These are phyloP conservation scores for Perdita meconis DNA, from an alignment of 2,888 invertebrate species.

Conservation along the genomic window DNA sequence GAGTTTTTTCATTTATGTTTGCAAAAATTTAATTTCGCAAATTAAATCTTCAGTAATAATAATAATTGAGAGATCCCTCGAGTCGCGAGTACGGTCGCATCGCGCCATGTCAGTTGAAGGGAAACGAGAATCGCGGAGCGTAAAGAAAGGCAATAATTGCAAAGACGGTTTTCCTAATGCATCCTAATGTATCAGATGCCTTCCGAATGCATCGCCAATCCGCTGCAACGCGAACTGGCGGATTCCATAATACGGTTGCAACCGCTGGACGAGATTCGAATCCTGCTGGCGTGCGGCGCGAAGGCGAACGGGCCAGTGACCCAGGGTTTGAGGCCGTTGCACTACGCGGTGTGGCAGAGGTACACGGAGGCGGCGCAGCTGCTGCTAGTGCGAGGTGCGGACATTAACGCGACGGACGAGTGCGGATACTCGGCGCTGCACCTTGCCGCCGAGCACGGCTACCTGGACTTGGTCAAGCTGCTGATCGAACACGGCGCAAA, in stretches of 20 bases:
- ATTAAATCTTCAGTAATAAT: too few species aligned
- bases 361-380: conserved; percentile 92
- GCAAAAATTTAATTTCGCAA: too few species aligned
- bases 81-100: too few species aligned
- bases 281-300: conserved; percentile 94
- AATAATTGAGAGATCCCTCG: too few species aligned
- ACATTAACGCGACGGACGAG: conserved; percentile 93
- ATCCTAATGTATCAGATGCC: conserved; percentile 86
- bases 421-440: conserved; percentile 96
- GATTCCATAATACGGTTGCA: conserved; percentile 96
- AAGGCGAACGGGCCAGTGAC: conserved; percentile 93
- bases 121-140: neutral
- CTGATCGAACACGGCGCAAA: conserved; percentile 91
- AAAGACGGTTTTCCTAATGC: neutral
- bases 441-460: conserved; percentile 95
- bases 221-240: conserved; percentile 93
- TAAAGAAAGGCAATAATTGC: neutral
- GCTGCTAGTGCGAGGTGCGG: conserved; percentile 92
- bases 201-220: conserved; percentile 90
- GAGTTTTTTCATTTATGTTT: too few species aligned
- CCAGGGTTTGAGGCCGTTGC: conserved; percentile 94
- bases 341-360: conserved; percentile 96
- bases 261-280: conserved; percentile 93
- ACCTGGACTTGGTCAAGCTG: conserved; percentile 88
- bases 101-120: too few species aligned